Base-by-base conservation (phyloP, 2,797 vertebrate genomes). In the Hephaestus fuliginosus region DNA sequence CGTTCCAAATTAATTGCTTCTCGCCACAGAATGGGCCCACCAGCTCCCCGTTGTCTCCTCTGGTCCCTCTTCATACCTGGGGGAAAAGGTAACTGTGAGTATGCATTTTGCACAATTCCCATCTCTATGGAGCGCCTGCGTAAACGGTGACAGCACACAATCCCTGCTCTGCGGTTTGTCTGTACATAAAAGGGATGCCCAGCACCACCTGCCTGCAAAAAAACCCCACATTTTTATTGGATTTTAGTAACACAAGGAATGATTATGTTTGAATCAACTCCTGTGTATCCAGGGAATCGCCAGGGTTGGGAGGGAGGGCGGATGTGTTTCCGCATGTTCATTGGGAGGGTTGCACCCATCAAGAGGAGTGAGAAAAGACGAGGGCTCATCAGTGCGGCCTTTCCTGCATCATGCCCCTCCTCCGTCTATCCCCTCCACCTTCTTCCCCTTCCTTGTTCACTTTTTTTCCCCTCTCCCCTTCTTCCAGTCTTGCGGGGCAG, bases 1-100 rank as follows among this genome's bases (percentile, higher is more conserved):
- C 70, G 51, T 76, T 81, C 60, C 72, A 92, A 93, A 94, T 95
- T 76, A 94, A 94, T 93, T 93, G 93, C 89, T 89, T 91, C 89
- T 92, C 30, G 44, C 86, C 75, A 73, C 81, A 87, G 78, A 89
- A 71, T 48, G 39, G 66, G 69, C 58, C 36, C 74, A 36, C 60
- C 80, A 14, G 17, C 69, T 75, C 67, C 68, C 20, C 64, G 30
- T 33, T 10, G 28, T 70, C 69, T 67, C 76, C 72, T 55, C 60
- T 41, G 49, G 55, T 53, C 71, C 78, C 70, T n/a, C 48, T 49
- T 17, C 44, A 67, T 49, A 86, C 85, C 70, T 61, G 64, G 74
- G 78, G 80, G 76, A 68, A 79, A 77, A 76, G 61, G 73, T 81
- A 84, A 61, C 60, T 64, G 76, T 85, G 70, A 89, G 84, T 86